Evolutionary conservation across 2,113 vertebrate species (phyloP).

Genomic region (Gymnobelideus leadbeateri): DNA sequence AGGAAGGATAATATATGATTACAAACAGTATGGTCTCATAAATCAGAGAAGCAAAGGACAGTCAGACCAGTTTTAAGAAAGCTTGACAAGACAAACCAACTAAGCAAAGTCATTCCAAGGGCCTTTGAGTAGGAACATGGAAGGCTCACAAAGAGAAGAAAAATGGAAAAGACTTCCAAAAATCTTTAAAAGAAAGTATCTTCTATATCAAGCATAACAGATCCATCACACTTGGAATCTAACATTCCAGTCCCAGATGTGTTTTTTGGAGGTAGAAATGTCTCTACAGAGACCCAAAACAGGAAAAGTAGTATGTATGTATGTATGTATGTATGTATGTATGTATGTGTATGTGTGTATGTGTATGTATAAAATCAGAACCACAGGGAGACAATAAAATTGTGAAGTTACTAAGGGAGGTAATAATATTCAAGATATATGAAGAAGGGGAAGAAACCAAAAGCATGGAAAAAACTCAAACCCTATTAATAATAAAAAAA

Average conservation of each 20-base stretch:
- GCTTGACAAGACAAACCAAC: neutral
- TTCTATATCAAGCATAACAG: neutral
- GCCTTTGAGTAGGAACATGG: neutral
- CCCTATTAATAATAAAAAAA: neutral
- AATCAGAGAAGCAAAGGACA: neutral
- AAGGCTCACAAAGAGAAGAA: neutral
- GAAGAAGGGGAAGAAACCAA: neutral
- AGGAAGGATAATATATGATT: neutral
- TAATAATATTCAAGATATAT: neutral
- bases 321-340: no score
- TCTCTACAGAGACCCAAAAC: no score
- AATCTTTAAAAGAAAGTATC: neutral
- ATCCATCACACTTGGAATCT: neutral
- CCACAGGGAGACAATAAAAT: neutral
- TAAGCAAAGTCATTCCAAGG: neutral
- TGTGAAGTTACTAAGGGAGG: neutral
- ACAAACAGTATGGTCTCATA: neutral
- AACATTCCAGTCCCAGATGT: neutral
- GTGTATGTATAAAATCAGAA: neutral
- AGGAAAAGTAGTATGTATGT: no score
- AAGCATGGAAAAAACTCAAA: neutral
- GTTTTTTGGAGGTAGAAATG: no score
- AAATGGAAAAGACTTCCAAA: neutral
- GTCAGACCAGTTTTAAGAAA: neutral
- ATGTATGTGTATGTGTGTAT: no score